Evolutionary conservation across 1,140 invertebrate species (phyloP).

Genomic region (Nasonia vitripennis): DNA sequence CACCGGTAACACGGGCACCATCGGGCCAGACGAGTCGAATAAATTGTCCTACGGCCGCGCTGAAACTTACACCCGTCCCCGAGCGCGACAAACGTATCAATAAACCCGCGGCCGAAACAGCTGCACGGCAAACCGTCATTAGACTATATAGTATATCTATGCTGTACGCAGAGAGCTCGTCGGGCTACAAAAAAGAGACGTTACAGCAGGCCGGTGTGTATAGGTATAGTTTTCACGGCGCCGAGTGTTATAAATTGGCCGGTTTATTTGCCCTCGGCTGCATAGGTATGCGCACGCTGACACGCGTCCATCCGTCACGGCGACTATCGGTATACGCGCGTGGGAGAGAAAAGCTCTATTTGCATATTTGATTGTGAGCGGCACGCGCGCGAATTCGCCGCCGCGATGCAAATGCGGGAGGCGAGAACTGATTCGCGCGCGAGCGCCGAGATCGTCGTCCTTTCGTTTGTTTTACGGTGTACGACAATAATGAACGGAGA

Average conservation of each 20-base stretch:
- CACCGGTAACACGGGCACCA: too few species aligned
- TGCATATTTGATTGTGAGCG: conserved; percentile 69
- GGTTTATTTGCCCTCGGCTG: conserved; percentile 57
- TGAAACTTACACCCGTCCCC: neutral
- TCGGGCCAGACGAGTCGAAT: neutral
- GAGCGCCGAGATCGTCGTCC: neutral
- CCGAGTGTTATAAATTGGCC: conserved; percentile 59
- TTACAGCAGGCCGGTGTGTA: neutral
- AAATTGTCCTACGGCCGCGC: neutral
- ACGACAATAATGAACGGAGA: conserved; percentile 25
- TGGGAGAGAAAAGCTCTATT: conserved; percentile 56
- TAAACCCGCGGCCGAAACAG: neutral
- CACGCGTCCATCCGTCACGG: conserved; percentile 59
- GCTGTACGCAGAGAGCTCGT: too few species aligned
- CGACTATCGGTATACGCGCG: conserved; percentile 56
- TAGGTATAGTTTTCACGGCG: neutral
- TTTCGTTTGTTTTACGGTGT: conserved; percentile 50
- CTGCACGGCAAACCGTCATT: neutral
- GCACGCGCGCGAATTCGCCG: conserved; percentile 57
- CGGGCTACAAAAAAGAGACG: conserved; percentile 11
- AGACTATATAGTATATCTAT: neutral
- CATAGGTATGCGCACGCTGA: neutral
- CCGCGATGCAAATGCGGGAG: neutral
- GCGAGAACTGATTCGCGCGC: neutral
- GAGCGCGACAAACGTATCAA: neutral